These are phyloP conservation scores for Strix aluco DNA, from an alignment of 2,113 vertebrate genomes.

Conservation along the genomic window DNA sequence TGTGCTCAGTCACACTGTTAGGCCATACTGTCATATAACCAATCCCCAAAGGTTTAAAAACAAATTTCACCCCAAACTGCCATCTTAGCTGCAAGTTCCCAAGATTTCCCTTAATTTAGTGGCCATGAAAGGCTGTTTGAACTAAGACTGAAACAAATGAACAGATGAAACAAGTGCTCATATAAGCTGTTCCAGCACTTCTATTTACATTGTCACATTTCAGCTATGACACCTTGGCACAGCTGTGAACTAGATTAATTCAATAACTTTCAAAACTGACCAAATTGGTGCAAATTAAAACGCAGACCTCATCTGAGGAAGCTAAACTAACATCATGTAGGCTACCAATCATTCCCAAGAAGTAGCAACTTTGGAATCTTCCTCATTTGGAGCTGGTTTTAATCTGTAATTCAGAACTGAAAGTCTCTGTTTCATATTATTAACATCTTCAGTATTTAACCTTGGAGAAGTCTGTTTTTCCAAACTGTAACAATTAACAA, in stretches of 20 bases:
- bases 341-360: background rate
- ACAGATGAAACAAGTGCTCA: background rate
- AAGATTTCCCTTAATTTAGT: background rate
- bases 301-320: background rate
- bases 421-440: background rate
- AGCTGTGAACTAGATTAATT: background rate
- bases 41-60: background rate
- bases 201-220: background rate
- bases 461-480: background rate
- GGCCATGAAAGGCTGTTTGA: background rate
- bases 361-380: background rate
- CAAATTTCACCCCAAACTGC: background rate
- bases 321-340: background rate
- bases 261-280: background rate
- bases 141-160: background rate
- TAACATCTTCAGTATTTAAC: background rate
- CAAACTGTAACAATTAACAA: background rate
- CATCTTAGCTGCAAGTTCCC: background rate
- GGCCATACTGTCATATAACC: background rate
- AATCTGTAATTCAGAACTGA: background rate
- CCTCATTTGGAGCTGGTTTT: background rate
- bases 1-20: background rate
- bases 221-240: background rate
- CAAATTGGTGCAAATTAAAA: background rate
- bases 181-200: background rate